phyloP scores from a whole-genome alignment of 2,888 invertebrate species.

The Hydroisotoma schaefferi region DNA sequence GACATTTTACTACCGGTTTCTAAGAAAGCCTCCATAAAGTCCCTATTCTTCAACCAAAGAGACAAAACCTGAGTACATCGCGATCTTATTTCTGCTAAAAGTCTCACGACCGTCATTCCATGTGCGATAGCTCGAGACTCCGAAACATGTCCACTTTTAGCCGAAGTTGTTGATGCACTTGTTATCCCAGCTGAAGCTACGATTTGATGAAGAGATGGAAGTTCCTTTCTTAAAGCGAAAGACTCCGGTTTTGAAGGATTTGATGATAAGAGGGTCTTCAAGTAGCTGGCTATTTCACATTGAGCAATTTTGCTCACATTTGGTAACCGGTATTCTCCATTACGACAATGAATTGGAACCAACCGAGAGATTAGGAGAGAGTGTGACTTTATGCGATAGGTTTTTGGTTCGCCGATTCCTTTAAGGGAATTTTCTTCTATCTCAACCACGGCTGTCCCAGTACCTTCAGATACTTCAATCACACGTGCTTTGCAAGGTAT shows the following conservation, averaged over 20 bases:
- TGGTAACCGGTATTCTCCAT: conserved; percentile 14
- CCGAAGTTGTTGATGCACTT: not conserved
- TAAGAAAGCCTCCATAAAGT: conserved; percentile 24
- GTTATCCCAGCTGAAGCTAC: not conserved
- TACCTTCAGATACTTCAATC: conserved; percentile 16
- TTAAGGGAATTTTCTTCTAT: not conserved
- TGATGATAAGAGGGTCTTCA: conserved; percentile 16
- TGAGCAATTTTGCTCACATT: conserved; percentile 9
- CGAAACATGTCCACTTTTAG: not conserved
- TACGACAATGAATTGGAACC: conserved; percentile 12
- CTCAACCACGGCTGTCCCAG: conserved; percentile 21
- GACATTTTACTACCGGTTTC: conserved; percentile 48
- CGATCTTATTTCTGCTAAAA: conserved; percentile 53
- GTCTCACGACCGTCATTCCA: conserved; percentile 51
- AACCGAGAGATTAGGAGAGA: not conserved
- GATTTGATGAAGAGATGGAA: conserved; percentile 27
- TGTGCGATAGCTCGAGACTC: conserved; percentile 30
- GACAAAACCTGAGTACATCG: conserved; percentile 50
- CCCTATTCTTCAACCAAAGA: conserved; percentile 46
- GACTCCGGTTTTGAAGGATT: not conserved
- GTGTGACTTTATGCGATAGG: not conserved
- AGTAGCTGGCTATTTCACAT: conserved; percentile 15
- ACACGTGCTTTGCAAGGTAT: conserved; percentile 13
- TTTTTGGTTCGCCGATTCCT: not conserved
- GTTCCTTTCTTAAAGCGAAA: conserved; percentile 19